Conservation (phyloP, 2,797 vertebrate species). For the Pantherophis vulpinus region DNA sequence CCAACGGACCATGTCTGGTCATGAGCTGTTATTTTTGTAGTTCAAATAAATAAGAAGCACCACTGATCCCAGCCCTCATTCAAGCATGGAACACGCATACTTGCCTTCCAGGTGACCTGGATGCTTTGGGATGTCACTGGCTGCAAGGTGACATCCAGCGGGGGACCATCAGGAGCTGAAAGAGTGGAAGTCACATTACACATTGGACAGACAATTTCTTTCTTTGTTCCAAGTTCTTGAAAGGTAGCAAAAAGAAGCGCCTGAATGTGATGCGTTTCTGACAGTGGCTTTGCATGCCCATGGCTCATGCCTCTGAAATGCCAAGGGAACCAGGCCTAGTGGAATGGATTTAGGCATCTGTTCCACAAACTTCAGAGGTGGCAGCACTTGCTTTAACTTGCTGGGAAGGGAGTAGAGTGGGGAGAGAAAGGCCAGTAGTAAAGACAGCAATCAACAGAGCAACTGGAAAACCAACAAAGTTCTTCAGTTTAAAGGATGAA, state of each 20-base stretch:
- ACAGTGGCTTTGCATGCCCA: not conserved
- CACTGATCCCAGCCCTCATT: not conserved
- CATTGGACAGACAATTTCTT: not conserved
- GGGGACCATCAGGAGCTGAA: constrained; percentile 93
- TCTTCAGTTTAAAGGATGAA: not conserved
- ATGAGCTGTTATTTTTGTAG: not conserved
- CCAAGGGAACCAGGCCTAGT: not conserved
- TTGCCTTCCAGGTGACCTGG: constrained; percentile 97
- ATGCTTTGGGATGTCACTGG: constrained; percentile 97
- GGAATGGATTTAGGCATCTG: not conserved
- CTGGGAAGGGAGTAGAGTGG: not conserved
- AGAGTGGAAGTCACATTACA: not conserved
- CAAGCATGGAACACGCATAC: rapidly evolving
- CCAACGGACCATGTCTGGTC: not conserved
- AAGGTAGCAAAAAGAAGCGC: not conserved
- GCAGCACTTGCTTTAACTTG: not conserved
- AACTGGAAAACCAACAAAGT: not conserved
- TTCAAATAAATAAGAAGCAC: not conserved
- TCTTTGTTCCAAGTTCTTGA: not conserved
- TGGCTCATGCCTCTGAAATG: not conserved
- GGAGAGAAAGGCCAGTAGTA: not conserved
- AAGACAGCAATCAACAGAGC: not conserved
- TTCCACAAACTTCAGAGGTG: not conserved
- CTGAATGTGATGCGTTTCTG: not conserved
- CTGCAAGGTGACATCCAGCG: constrained; percentile 93